phyloP scores from a whole-genome alignment of 2,113 vertebrate species.

The Spea multiplicata region DNA sequence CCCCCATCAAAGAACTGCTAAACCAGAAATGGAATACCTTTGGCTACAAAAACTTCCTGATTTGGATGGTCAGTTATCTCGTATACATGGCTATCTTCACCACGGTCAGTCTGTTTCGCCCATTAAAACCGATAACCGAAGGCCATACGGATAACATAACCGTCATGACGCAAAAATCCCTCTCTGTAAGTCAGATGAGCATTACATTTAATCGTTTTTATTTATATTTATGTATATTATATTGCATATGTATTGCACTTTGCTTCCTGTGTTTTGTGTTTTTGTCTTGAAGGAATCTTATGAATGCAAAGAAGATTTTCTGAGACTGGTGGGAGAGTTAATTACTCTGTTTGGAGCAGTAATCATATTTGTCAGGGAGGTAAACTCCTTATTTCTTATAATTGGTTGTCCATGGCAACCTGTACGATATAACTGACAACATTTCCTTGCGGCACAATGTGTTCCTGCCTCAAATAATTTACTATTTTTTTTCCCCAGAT shows the following conservation, averaged over 20 bases:
- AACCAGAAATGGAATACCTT: conserved; percentile 37
- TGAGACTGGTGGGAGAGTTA: conserved; percentile 42
- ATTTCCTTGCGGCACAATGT: background rate
- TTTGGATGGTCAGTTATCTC: conserved; percentile 7
- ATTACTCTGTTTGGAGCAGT: conserved; percentile 40
- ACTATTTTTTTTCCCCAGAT: conserved; percentile 28
- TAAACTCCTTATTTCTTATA: background rate
- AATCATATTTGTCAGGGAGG: conserved; percentile 44
- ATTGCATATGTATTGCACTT: too few species aligned
- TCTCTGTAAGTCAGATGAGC: conserved; percentile 9
- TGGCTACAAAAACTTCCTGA: conserved; percentile 5
- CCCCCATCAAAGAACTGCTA: conserved; percentile 10
- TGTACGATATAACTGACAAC: background rate
- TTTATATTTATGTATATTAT: background rate
- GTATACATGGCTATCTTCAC: accelerated
- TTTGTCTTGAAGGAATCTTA: conserved; percentile 20
- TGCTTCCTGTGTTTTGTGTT: too few species aligned
- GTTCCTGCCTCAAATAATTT: background rate
- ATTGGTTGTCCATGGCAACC: conserved; percentile 7
- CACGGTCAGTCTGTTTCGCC: accelerated
- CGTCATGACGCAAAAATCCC: conserved; percentile 29
- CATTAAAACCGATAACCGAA: background rate
- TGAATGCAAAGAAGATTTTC: conserved; percentile 29
- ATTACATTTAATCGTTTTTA: background rate
- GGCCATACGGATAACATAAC: conserved; percentile 11